These are phyloP conservation scores for Drosophila recens DNA, from an alignment of 2,888 invertebrate species.

Conservation along the genomic window DNA sequence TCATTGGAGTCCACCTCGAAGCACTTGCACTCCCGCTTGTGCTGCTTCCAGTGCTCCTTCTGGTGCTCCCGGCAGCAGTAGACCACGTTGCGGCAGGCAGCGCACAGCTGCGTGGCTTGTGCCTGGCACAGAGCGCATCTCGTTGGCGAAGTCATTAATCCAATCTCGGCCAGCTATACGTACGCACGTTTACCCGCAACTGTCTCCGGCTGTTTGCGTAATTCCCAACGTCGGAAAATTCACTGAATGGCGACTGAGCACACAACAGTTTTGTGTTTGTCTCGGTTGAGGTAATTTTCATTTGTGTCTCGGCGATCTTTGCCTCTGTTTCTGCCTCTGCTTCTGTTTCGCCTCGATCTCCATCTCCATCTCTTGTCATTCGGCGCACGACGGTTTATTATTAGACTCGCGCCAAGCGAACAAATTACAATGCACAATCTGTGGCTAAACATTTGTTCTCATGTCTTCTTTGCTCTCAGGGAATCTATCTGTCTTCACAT, in stretches of 20 bases:
- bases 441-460: constrained; percentile 22
- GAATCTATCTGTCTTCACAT: background rate
- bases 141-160: constrained; percentile 43
- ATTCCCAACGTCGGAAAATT: constrained; percentile 60
- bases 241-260: constrained; percentile 38
- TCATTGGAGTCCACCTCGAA: constrained; percentile 86
- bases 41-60: constrained; percentile 90
- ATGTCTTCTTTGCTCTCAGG: background rate
- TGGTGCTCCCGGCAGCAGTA: constrained; percentile 91
- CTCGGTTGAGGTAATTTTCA: constrained; percentile 50
- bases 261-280: constrained; percentile 22
- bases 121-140: constrained; percentile 88
- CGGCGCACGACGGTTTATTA: constrained; percentile 71
- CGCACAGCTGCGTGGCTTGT: constrained; percentile 88
- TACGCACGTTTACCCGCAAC: background rate
- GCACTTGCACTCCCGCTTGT: constrained; percentile 88
- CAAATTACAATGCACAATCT: constrained; percentile 34
- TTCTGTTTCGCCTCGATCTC: constrained; percentile 31
- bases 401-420: constrained; percentile 53
- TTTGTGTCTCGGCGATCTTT: constrained; percentile 56
- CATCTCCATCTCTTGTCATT: constrained; percentile 65
- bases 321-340: background rate
- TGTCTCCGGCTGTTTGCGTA: constrained; percentile 64
- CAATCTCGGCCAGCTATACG: constrained; percentile 9
- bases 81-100: constrained; percentile 89